Percentiles rank a stretch among this genome's conserved stretches.
Evolutionary conservation across 2,888 invertebrate genomes (phyloP).

Genomic region (Adelognathus sp.): DNA sequence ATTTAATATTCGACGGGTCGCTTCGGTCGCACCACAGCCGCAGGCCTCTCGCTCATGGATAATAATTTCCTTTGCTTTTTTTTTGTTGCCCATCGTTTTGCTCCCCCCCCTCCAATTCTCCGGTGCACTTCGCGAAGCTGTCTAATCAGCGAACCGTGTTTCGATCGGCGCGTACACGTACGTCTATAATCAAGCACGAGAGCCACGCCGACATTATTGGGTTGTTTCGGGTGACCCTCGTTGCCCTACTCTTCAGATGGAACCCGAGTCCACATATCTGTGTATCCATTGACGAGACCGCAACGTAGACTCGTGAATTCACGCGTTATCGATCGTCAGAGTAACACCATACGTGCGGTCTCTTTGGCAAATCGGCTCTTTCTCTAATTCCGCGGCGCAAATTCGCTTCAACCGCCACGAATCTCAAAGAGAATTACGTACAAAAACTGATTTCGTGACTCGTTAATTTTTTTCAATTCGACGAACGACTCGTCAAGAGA

Average conservation of each 20-base stretch:
- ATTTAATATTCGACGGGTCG: conserved; percentile 56
- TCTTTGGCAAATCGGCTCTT: conserved; percentile 58
- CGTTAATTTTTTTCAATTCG: conserved; percentile 59
- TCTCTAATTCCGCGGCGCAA: conserved; percentile 39
- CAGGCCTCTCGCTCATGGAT: conserved; percentile 1
- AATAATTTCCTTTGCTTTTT: conserved; percentile 18
- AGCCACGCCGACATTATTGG: conserved; percentile 33
- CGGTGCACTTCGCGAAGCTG: conserved; percentile 20
- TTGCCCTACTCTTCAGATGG: background rate
- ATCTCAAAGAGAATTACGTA: conserved; percentile 46
- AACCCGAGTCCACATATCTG: background rate
- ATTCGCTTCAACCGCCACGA: background rate
- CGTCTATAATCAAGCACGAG: conserved; percentile 5
- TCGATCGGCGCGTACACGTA: background rate
- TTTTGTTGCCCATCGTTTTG: background rate
- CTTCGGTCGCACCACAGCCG: background rate
- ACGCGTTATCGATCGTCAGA: conserved; percentile 33
- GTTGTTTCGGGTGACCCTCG: conserved; percentile 12
- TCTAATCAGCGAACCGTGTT: conserved; percentile 24
- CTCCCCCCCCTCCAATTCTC: conserved; percentile 16
- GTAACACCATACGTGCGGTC: conserved; percentile 39
- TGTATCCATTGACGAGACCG: conserved; percentile 15
- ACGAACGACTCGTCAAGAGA: conserved; percentile 50
- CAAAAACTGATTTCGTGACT: conserved; percentile 52
- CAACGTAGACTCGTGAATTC: conserved; percentile 13